Evolutionary conservation across 2,888 invertebrate species (phyloP).

Genomic region (Heliconius erato): DNA sequence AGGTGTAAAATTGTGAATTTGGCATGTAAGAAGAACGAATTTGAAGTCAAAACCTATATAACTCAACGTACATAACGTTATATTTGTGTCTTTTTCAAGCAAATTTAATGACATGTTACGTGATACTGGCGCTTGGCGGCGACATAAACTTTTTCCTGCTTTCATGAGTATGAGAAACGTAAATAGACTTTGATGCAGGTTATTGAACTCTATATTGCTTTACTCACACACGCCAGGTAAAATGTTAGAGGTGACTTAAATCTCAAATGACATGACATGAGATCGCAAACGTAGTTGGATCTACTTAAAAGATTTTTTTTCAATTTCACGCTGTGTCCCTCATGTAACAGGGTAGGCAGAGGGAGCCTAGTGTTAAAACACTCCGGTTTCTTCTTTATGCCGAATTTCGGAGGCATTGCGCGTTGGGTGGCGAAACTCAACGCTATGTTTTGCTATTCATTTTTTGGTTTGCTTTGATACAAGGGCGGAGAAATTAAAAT

Average conservation of each 20-base stretch:
- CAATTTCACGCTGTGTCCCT: too few relatives aligned
- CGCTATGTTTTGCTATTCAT: too few relatives aligned
- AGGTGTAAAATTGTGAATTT: too few relatives aligned
- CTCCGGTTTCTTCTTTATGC: too few relatives aligned
- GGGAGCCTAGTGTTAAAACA: too few relatives aligned
- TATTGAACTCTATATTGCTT: conserved; percentile 24
- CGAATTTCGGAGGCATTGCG: too few relatives aligned
- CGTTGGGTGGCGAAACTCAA: too few relatives aligned
- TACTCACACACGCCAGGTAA: background rate
- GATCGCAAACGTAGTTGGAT: background rate
- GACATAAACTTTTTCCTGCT: conserved; percentile 25
- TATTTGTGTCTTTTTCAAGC: conserved; percentile 11
- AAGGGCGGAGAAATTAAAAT: too few relatives aligned
- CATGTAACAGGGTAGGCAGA: too few relatives aligned
- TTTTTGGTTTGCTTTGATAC: too few relatives aligned
- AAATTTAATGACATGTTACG: conserved; percentile 9
- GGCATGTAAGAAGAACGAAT: too few relatives aligned
- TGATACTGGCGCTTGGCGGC: conserved; percentile 4
- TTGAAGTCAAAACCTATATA: background rate
- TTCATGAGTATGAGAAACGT: background rate
- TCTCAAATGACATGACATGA: background rate
- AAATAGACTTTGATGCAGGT: conserved; percentile 29
- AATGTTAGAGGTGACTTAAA: background rate
- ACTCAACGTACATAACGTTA: conserved; percentile 13
- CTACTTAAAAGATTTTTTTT: background rate